These are phyloP conservation scores for Furnarius figulus DNA, from an alignment of 2,113 vertebrate species.

Conservation along the genomic window DNA sequence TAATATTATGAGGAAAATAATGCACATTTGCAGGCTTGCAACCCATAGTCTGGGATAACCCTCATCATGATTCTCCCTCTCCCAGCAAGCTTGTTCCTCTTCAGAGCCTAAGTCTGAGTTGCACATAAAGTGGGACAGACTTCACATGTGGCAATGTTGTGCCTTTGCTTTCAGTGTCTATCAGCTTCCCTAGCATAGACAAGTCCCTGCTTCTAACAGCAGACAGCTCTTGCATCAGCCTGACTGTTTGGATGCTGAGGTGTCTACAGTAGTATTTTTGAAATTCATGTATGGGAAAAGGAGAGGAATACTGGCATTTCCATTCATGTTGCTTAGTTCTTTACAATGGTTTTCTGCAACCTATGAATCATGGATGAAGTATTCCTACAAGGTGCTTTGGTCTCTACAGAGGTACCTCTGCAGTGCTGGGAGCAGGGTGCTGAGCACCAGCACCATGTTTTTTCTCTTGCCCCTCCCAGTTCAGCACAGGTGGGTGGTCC, in stretches of 20 bases:
- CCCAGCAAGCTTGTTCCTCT: background rate
- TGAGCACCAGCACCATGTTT: background rate
- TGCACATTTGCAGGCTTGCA: background rate
- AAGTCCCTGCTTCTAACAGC: background rate
- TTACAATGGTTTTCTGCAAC: background rate
- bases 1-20: background rate
- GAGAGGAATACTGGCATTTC: background rate
- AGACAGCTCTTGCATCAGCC: background rate
- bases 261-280: background rate
- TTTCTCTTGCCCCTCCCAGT: background rate
- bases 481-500: background rate
- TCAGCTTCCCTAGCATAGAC: background rate
- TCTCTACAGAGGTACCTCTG: background rate
- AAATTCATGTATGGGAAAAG: background rate
- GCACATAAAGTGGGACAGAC: background rate
- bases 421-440: background rate
- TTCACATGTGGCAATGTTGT: background rate
- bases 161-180: background rate
- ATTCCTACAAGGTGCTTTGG: background rate
- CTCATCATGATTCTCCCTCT: background rate
- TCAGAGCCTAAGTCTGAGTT: background rate
- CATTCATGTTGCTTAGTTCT: background rate
- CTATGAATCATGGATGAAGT: background rate
- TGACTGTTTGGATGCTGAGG: background rate
- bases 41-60: background rate